Conservation (phyloP, 2,888 invertebrate species). For the Dasypolia templi region DNA sequence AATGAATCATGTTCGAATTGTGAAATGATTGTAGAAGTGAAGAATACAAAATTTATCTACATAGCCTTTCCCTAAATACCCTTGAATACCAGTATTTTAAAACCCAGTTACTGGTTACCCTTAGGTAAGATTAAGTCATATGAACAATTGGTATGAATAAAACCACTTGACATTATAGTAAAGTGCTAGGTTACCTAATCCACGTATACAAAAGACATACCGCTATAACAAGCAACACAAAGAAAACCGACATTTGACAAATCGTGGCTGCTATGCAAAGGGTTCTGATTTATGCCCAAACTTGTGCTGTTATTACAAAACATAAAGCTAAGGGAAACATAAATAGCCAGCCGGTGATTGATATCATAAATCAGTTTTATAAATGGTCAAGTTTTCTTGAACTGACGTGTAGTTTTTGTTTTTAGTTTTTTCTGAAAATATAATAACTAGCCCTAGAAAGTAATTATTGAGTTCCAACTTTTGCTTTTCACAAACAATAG, state of each 20-base stretch:
- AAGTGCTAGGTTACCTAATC: background rate
- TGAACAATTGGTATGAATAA: slow-evolving; percentile 12
- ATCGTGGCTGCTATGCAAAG: slow-evolving; percentile 61
- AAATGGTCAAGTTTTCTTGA: slow-evolving; percentile 52
- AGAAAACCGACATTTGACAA: slow-evolving; percentile 66
- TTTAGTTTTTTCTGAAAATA: background rate
- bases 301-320: slow-evolving; percentile 59
- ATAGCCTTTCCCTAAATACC: too few species aligned
- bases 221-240: slow-evolving; percentile 28
- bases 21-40: background rate
- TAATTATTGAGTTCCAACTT: background rate
- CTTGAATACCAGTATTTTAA: background rate
- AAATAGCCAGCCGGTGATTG: slow-evolving; percentile 58
- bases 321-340: slow-evolving; percentile 62
- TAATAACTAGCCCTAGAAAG: background rate
- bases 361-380: slow-evolving; percentile 56
- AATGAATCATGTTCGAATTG: background rate
- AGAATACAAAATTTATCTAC: too few species aligned
- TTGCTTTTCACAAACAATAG: background rate
- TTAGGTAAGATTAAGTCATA: background rate
- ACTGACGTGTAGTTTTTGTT: slow-evolving; percentile 46
- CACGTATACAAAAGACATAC: slow-evolving; percentile 3
- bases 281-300: slow-evolving; percentile 69
- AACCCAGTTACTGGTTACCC: background rate
- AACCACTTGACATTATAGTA: background rate